Evolutionary conservation across 2,888 invertebrate species (phyloP), one percentile per base, ranked within the genome.

Genomic region (Drosophila neutralis): DNA sequence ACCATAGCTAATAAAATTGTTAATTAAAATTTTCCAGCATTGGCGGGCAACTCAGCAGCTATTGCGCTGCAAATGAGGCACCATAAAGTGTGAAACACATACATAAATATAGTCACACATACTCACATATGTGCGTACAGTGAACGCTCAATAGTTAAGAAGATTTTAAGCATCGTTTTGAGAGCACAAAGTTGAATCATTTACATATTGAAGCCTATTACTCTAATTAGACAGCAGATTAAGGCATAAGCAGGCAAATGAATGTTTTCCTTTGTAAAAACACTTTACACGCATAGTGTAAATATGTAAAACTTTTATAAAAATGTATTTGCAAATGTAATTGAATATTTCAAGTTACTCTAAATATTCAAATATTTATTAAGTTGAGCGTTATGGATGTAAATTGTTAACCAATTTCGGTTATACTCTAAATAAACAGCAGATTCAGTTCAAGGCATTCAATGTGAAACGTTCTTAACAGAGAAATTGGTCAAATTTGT

Each of bases 1-100:
- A 83, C 87, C 87, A 83, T 85, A 85, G 87, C 87, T 87, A 89
- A 87, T 87, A 87, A 87, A 87, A 89, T 76, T 73, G 85, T 87
- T 85, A 87, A 89, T 87, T 89, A 87, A 87, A 87, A 78, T 87
- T 84, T 89, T 85, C 89, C 89, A 87, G 85, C 73, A 80, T 73
- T 76, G 64, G 36, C 64, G 36, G 58, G 61, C 59, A 45, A 65
- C 53, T 59, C 67, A 45, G 78, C 87, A 80, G 82, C 86, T 84
- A n/a, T 29, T n/a, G 87, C 84, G 65, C 72, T 74, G 72, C 70
- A 70, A 78, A 74, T 63, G 65, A 69, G 60, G 48, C 36, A 63
- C 68, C 64, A 78, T 80, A 82, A 78, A 82, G 52, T 45, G 59
- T 38, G 67, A 57, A 42, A 48, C 51, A 56, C 15, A 27, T 38